These are phyloP conservation scores for Geopemphigus sp. DNA, from an alignment of 1,140 invertebrate genomes.

Conservation along the genomic window DNA sequence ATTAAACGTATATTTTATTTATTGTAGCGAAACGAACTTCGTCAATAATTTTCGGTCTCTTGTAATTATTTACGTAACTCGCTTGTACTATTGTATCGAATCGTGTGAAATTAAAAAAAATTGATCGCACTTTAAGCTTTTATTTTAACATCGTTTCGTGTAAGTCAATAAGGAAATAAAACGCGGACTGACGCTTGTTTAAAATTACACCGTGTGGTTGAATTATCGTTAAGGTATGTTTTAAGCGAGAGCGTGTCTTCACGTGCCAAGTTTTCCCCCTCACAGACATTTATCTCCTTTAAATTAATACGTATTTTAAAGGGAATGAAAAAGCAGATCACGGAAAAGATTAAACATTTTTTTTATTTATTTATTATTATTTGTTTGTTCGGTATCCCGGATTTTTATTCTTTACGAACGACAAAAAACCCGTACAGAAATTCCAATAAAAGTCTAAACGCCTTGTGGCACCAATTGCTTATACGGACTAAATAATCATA, in stretches of 20 bases:
- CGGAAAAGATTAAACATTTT: slow-evolving; percentile 5
- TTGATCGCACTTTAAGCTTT: background rate
- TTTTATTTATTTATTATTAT: background rate
- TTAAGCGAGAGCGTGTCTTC: background rate
- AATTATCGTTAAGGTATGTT: slow-evolving; percentile 29
- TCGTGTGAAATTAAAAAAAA: too few species aligned
- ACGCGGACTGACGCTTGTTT: background rate
- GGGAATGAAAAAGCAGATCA: background rate
- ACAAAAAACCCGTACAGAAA: background rate
- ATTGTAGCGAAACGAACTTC: too few species aligned
- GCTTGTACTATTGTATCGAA: too few species aligned
- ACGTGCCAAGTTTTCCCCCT: slow-evolving; percentile 1
- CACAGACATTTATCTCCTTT: slow-evolving; percentile 9
- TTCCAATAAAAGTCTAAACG: slow-evolving; percentile 10
- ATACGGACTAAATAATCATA: background rate
- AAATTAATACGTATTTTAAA: slow-evolving; percentile 28
- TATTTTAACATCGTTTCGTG: background rate
- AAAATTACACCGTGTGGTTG: slow-evolving; percentile 1
- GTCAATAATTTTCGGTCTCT: too few species aligned
- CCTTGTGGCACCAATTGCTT: background rate
- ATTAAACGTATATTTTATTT: too few species aligned
- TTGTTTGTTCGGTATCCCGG: background rate
- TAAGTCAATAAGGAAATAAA: background rate
- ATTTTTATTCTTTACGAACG: slow-evolving; percentile 6
- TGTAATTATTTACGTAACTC: too few species aligned